phyloP scores from a whole-genome alignment of 2,113 vertebrate genomes.

The Cinclus mexicanus region DNA sequence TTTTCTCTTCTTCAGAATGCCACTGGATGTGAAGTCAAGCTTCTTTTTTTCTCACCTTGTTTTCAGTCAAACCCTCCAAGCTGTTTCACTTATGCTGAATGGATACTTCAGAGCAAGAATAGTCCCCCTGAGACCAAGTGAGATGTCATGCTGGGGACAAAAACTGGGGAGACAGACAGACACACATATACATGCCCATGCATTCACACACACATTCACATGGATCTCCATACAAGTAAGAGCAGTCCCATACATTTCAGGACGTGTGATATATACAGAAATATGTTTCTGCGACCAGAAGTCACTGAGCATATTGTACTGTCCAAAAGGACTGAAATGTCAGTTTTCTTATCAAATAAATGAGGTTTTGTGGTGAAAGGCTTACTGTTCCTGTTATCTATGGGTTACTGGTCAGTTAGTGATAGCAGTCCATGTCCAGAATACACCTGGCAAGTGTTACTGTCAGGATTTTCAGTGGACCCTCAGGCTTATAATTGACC shows the following conservation, averaged over 20 bases:
- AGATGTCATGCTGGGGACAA: not conserved
- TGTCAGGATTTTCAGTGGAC: slow-evolving; percentile 21
- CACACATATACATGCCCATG: not conserved
- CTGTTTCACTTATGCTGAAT: not conserved
- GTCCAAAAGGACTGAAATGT: not conserved
- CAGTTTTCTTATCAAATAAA: slow-evolving; percentile 19
- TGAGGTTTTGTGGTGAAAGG: not conserved
- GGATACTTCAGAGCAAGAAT: not conserved
- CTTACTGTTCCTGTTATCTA: slow-evolving; percentile 11
- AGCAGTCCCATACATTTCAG: not conserved
- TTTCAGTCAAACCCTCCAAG: not conserved
- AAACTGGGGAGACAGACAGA: not conserved
- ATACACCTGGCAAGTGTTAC: slow-evolving; percentile 35
- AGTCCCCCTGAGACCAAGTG: not conserved
- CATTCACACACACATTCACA: too few species aligned
- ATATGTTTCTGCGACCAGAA: not conserved
- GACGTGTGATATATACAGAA: not conserved
- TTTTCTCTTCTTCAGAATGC: not conserved
- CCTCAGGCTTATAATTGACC: slow-evolving; percentile 42
- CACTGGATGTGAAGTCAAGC: not conserved
- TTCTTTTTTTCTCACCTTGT: not conserved
- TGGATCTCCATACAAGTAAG: not conserved
- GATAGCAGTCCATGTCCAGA: slow-evolving; percentile 15
- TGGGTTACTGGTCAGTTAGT: slow-evolving; percentile 30
- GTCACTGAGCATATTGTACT: not conserved